Conservation (phyloP, 2,797 vertebrate species). For the Manis javanica region DNA sequence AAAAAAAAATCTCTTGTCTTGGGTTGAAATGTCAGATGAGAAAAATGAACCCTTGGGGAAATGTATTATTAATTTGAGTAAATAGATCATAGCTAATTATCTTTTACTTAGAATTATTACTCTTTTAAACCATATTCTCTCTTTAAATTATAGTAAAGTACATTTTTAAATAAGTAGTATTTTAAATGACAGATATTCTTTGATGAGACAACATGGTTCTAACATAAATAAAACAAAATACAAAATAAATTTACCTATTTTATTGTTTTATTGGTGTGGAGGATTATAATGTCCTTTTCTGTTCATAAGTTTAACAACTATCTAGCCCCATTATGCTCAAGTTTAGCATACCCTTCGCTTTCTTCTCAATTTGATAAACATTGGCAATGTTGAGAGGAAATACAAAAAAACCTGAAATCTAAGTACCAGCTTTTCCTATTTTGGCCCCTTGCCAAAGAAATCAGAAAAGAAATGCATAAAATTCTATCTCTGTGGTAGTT, state of each 20-base stretch:
- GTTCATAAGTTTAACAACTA: constrained; percentile 13
- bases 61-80: constrained; percentile 76
- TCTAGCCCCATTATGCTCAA: neutral
- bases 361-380: constrained; percentile 38
- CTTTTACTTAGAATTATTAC: constrained; percentile 78
- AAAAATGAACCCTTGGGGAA: constrained; percentile 63
- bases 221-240: constrained; percentile 29
- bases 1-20: constrained; percentile 52
- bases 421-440: neutral
- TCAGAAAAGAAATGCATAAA: constrained; percentile 24
- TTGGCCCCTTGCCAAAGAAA: constrained; percentile 17
- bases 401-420: constrained; percentile 36
- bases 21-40: constrained; percentile 65
- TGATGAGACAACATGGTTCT: neutral
- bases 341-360: neutral
- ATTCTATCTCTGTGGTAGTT: neutral
- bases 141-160: constrained; percentile 72
- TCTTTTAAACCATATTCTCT: constrained; percentile 78
- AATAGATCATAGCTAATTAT: constrained; percentile 79
- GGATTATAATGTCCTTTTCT: constrained; percentile 14
- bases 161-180: constrained; percentile 44
- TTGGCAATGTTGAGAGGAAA: constrained; percentile 28
- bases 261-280: constrained; percentile 41
- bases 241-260: constrained; percentile 52
- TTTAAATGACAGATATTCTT: constrained; percentile 56